Percentiles rank a stretch among this genome's conserved stretches.
These are phyloP conservation scores for Metalampra italica DNA, from an alignment of 2,888 invertebrate species.

Conservation along the genomic window DNA sequence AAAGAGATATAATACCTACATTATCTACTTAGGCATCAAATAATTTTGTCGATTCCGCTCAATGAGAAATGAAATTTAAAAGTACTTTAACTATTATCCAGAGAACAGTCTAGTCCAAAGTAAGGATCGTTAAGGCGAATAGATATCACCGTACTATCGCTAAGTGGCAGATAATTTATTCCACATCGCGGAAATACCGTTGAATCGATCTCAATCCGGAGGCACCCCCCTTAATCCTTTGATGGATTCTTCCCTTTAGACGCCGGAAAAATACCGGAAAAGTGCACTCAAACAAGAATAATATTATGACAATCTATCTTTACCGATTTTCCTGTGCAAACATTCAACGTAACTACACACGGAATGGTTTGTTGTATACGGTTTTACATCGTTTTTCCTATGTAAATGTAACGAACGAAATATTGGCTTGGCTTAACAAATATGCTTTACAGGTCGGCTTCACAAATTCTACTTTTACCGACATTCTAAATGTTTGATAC, in stretches of 20 bases:
- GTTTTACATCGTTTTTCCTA: too few relatives aligned
- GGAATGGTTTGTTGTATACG: not conserved
- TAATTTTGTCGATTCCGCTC: too few relatives aligned
- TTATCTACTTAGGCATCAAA: too few relatives aligned
- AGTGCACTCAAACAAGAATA: constrained; percentile 55
- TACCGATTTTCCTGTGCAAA: constrained; percentile 29
- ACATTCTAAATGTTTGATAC: too few relatives aligned
- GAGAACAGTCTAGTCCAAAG: not conserved
- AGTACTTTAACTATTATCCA: not conserved
- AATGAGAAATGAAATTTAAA: not conserved
- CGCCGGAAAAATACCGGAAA: constrained; percentile 52
- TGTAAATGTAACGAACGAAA: too few relatives aligned
- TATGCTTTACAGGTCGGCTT: too few relatives aligned
- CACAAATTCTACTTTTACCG: too few relatives aligned
- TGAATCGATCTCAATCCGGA: constrained; percentile 55
- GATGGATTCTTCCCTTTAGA: constrained; percentile 64
- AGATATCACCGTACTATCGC: constrained; percentile 48
- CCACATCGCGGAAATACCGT: constrained; percentile 61
- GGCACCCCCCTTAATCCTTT: constrained; percentile 69
- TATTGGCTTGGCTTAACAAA: too few relatives aligned
- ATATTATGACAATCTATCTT: constrained; percentile 36
- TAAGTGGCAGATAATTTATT: constrained; percentile 72
- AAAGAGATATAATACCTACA: too few relatives aligned
- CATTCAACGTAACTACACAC: constrained; percentile 18
- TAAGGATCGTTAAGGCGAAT: constrained; percentile 13